phyloP scores from a whole-genome alignment of 53 echinoderm and acorn worm species.

The Apostichopus leukothele region DNA sequence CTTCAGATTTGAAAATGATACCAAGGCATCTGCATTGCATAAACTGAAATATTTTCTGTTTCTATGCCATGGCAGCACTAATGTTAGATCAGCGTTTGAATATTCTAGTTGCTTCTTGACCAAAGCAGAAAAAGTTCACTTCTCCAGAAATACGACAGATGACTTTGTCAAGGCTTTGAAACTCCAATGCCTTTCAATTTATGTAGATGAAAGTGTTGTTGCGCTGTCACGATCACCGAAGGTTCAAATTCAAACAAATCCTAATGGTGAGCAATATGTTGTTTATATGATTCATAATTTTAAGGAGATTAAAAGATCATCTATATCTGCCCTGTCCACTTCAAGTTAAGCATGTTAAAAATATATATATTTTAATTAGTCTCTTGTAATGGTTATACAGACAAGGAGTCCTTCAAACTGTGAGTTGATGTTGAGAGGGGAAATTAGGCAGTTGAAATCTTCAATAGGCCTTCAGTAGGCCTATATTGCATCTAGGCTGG shows the following conservation, averaged over 20 bases:
- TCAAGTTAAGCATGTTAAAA: no score
- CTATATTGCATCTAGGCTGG: no score
- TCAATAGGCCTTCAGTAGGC: no score
- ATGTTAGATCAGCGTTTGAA: slow-evolving; percentile 9
- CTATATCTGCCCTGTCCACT: no score
- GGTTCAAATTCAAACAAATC: neutral
- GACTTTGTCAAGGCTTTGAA: neutral
- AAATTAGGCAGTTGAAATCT: no score
- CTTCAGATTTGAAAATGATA: slow-evolving; percentile 7
- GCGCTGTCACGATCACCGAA: neutral
- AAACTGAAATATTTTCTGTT: slow-evolving; percentile 25
- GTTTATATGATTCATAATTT: no score
- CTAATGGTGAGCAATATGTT: no score
- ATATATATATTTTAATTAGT: no score
- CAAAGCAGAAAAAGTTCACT: slow-evolving; percentile 15
- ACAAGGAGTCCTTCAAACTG: no score
- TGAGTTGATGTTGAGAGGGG: no score
- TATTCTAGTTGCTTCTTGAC: slow-evolving; percentile 22
- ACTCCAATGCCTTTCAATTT: neutral
- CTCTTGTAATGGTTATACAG: no score
- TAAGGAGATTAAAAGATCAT: no score
- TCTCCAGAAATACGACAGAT: neutral
- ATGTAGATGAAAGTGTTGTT: neutral
- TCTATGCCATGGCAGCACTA: slow-evolving; percentile 4
- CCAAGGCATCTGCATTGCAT: slow-evolving; percentile 1